Conservation (phyloP, 2,888 invertebrate genomes). For the Acrobasis repandana region DNA sequence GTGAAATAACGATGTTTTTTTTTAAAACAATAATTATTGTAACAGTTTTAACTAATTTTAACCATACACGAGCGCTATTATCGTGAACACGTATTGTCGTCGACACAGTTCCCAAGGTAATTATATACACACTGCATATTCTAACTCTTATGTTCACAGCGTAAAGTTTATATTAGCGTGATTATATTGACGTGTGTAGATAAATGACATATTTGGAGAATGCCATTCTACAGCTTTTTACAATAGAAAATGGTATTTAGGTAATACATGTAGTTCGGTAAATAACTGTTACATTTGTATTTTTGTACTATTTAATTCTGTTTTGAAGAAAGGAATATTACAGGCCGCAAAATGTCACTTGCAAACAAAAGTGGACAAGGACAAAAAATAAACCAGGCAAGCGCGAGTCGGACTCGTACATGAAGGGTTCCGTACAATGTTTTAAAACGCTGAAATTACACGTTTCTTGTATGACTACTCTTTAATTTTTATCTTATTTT, state of each 20-base stretch:
- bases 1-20: too few species aligned
- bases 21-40: background rate
- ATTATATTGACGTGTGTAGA: conserved; percentile 25
- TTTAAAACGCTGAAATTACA: too few species aligned
- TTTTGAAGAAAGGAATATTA: background rate
- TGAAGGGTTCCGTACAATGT: too few species aligned
- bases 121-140: conserved; percentile 26
- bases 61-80: conserved; percentile 25
- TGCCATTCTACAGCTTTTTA: conserved; percentile 31
- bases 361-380: too few species aligned
- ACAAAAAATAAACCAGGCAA: too few species aligned
- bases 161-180: conserved; percentile 13
- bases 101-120: conserved; percentile 37
- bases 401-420: too few species aligned
- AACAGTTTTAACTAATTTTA: conserved; percentile 25
- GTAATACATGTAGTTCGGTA: background rate
- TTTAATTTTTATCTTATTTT: too few species aligned
- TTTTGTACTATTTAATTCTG: background rate
- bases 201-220: conserved; percentile 41
- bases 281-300: conserved; percentile 3
- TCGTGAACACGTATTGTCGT: conserved; percentile 37
- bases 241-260: conserved; percentile 22
- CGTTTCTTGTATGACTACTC: too few species aligned
- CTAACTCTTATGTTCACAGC: background rate
- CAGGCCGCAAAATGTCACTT: too few species aligned